Percentiles rank a stretch among this genome's conserved stretches.
phyloP scores from a whole-genome alignment of 2,888 invertebrate species.

The Acanthosepion esculentum region DNA sequence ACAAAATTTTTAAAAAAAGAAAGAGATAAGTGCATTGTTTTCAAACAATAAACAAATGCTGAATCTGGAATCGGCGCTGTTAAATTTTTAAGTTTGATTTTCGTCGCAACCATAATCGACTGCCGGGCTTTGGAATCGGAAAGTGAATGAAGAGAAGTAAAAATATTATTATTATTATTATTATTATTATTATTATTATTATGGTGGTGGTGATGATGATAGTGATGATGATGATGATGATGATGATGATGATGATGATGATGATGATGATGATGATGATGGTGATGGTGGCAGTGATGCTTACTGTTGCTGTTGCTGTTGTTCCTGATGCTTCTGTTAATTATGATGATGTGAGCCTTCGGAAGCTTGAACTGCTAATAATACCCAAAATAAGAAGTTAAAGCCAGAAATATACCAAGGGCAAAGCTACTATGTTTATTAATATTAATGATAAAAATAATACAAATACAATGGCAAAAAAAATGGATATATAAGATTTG shows the following conservation, averaged over 20 bases:
- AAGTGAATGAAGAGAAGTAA: neutral
- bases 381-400: neutral
- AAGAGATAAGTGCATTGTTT: neutral
- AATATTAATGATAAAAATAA: too few relatives aligned
- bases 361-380: neutral
- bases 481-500: too few relatives aligned
- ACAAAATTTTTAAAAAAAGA: neutral
- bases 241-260: too few relatives aligned
- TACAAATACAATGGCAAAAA: too few relatives aligned
- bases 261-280: neutral
- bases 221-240: neutral
- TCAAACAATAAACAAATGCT: conserved; percentile 18
- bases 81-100: neutral
- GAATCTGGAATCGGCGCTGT: neutral
- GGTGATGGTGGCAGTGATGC: too few relatives aligned
- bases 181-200: too few relatives aligned
- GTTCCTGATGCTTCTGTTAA: too few relatives aligned
- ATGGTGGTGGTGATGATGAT: neutral
- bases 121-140: neutral
- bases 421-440: too few relatives aligned
- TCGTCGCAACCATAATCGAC: neutral
- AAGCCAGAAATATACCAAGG: too few relatives aligned
- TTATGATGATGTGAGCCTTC: neutral
- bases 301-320: too few relatives aligned
- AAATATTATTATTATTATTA: too few relatives aligned